phyloP scores from a whole-genome alignment of 2,888 invertebrate genomes.

The Drosophila mimetica region DNA sequence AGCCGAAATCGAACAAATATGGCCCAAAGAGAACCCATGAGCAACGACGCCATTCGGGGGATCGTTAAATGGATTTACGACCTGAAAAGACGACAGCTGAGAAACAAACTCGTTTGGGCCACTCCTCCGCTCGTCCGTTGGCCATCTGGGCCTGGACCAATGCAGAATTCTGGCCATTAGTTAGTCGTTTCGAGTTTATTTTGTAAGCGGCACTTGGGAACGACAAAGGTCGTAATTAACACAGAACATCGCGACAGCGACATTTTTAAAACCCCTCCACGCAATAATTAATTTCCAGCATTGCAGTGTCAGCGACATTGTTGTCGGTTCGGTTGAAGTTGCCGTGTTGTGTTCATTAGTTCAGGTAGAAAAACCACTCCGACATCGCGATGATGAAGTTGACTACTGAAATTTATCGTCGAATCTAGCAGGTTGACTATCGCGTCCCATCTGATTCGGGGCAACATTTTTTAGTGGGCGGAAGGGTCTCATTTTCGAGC shows the following conservation, averaged over 20 bases:
- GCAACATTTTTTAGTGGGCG: conserved; percentile 12
- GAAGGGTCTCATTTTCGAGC: conserved; percentile 1
- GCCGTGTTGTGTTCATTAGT: conserved; percentile 66
- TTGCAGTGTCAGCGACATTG: conserved; percentile 59
- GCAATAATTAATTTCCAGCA: conserved; percentile 67
- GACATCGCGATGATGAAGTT: conserved; percentile 42
- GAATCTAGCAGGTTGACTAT: conserved; percentile 25
- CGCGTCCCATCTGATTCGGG: conserved; percentile 22
- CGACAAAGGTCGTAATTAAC: conserved; percentile 66
- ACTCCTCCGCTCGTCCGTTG: conserved; percentile 26
- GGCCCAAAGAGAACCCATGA: conserved; percentile 45
- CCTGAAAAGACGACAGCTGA: conserved; percentile 40
- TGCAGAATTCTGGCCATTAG: conserved; percentile 43
- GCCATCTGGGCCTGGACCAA: conserved; percentile 39
- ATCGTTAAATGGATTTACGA: conserved; percentile 75
- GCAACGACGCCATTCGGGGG: conserved; percentile 67
- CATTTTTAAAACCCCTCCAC: conserved; percentile 55
- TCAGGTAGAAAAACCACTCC: conserved; percentile 41
- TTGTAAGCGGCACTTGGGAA: conserved; percentile 13
- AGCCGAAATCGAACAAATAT: conserved; percentile 11
- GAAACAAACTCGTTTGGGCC: conserved; percentile 42
- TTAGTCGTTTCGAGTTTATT: conserved; percentile 12
- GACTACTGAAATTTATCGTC: conserved; percentile 36
- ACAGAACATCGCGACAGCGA: conserved; percentile 19
- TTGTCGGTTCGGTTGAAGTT: conserved; percentile 46